Evolutionary conservation across 37 sponge, comb jelly and placozoan genomes (phyloP), one percentile per base, ranked within the genome.

Genomic region (Cliona cf. orientalis): DNA sequence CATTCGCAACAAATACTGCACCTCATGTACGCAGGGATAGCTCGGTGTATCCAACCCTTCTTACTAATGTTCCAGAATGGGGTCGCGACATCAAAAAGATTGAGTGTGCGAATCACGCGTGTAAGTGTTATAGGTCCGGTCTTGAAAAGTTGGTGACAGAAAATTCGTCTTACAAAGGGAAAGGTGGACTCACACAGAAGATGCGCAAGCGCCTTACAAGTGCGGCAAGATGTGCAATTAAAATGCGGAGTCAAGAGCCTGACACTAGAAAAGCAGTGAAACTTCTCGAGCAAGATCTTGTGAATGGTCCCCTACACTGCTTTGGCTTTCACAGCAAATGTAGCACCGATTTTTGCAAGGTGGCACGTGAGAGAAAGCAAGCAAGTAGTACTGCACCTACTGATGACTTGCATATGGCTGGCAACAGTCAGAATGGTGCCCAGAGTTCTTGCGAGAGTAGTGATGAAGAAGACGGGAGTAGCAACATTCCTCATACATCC

Each of bases 31-130:
- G 6, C 35, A 37, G 25, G 2, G 84, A 73, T 65, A 74, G 84
- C 29, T 83, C 84, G 1, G 84, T 83, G 5, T 76, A 76, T 33
- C 42, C 81, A 45, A 80, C 81, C 2, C 72, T 87, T 3, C 55
- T 78, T 2, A 17, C 72, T 17, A 43, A 26, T 38, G 88, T 74
- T 9, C 71, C 66, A 23, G 57, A 5, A 49, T 87, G 79, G 79
- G 88, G 81, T 3, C 38, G 44, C 3, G 56, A 32, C 55, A 71
- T 80, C 32, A 46, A 64, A 6, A 80, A 80, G 38, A 36, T 80
- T 23, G 81, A 80, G 46, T 87, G 88, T 68, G 88, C 88, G 0
- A 87, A 87, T 32, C 81, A 87, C 34, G 59, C 88, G 34, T 72
- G 71, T 49, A 87, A 87, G 39, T 78, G 79, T 28, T 87, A 80